Evolutionary conservation across 2,888 invertebrate species (phyloP), one percentile per base, ranked within the genome.

Genomic region (Calameuta pallipes): DNA sequence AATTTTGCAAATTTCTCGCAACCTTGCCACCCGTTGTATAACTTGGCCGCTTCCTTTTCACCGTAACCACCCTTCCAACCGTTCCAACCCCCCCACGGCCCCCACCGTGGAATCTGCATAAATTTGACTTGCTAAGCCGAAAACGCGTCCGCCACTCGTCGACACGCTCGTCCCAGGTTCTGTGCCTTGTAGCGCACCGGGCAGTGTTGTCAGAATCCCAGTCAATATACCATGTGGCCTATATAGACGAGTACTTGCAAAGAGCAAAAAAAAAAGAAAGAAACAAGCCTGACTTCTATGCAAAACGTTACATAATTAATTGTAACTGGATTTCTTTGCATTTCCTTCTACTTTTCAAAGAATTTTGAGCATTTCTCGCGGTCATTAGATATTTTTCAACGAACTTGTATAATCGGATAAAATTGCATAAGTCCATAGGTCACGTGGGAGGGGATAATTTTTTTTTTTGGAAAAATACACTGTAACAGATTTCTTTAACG

Each of bases 51-150:
- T 31, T 31, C 23, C 23, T 71, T 30, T 30, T 23, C 9, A 3
- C 56, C 23, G 56, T 23, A 23, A 9, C 56, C 56, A 23, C 56
- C 56, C 41, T 23, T 41, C 41, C 6, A 6, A 15, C 6, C 23
- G 23, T 56, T 56, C 23, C 23, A 6, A 37, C 37, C 4, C 13
- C 13, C 13, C 6, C 41, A 6, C 23, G 6, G 2, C 0, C 23
- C 2, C 9, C n/a, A 4, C 71, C 23, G 23, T 12, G 37, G 36
- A 11, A 90, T 89, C 87, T 89, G 86, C 89, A 89, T 89, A 88
- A 88, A 90, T 90, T 89, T 90, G 90, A 90, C 89, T 90, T 90
- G 90, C 90, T 74, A 74, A 74, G 37, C 71, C 71, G 11, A 71
- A 71, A 71, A 71, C 71, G 31, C 71, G 71, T 23, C 23, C 56